Conservation (phyloP, 2,797 vertebrate genomes). For the Falco novaeseelandiae region DNA sequence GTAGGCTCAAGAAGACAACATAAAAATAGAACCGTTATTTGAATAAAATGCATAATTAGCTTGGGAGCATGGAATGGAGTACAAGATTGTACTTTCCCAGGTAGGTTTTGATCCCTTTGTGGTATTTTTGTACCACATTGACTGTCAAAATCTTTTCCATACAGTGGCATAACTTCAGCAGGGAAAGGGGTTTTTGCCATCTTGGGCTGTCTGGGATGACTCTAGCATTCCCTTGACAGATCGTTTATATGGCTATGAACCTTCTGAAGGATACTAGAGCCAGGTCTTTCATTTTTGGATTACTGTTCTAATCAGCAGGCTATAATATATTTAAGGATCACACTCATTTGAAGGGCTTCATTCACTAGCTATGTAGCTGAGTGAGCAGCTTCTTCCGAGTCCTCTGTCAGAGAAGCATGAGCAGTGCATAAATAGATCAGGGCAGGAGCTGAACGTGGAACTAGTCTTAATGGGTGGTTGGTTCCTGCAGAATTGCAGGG, state of each 20-base stretch:
- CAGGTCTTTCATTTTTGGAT: not conserved
- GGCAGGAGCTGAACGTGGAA: not conserved
- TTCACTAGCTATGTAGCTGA: not conserved
- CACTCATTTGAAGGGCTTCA: not conserved
- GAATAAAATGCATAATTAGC: not conserved
- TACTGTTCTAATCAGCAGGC: not conserved
- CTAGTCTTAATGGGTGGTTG: too few relatives aligned
- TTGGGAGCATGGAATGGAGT: not conserved
- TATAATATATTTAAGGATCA: not conserved
- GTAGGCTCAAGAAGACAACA: not conserved
- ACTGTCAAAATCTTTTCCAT: not conserved
- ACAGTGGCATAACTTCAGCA: not conserved
- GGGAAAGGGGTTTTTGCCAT: not conserved
- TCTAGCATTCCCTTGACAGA: not conserved
- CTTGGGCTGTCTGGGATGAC: not conserved
- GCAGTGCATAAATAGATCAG: not conserved
- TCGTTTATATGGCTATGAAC: not conserved
- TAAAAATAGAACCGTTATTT: not conserved
- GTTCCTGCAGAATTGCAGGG: not conserved
- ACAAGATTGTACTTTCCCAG: not conserved
- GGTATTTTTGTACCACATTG: not conserved
- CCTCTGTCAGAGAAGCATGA: not conserved
- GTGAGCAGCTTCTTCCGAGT: not conserved
- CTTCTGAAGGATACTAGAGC: not conserved
- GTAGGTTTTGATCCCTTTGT: not conserved